A percentile compares a stretch with the other conserved stretches of the same genome.
These are phyloP conservation scores for Drosophila varians DNA, from an alignment of 1,140 invertebrate species.

Conservation along the genomic window DNA sequence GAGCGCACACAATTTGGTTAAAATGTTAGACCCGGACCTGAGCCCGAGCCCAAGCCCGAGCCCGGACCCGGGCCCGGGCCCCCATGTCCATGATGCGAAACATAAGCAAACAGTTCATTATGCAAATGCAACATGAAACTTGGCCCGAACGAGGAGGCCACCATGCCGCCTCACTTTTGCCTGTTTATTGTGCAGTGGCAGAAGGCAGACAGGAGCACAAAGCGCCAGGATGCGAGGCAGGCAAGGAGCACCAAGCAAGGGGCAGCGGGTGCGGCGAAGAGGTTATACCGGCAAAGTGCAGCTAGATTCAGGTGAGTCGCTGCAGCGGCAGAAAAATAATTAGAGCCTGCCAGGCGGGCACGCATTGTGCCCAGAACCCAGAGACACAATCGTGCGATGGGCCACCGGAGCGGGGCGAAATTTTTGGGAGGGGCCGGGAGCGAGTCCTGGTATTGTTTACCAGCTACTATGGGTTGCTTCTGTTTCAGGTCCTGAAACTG, in stretches of 20 bases:
- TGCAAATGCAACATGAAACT: conserved; percentile 78
- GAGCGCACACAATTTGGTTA: conserved; percentile 73
- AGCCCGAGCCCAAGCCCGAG: conserved; percentile 9
- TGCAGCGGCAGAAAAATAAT: conserved; percentile 78
- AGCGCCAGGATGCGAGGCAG: conserved; percentile 32
- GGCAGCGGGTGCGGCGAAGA: neutral
- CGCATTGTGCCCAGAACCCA: conserved; percentile 61
- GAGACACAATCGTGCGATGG: conserved; percentile 31
- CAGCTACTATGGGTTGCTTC: conserved; percentile 38
- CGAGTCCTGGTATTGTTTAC: conserved; percentile 53
- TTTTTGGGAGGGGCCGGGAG: conserved; percentile 10
- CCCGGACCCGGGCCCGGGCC: conserved; percentile 12
- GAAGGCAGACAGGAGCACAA: conserved; percentile 64
- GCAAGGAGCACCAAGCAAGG: neutral
- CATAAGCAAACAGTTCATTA: conserved; percentile 77
- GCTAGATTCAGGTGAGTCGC: conserved; percentile 59
- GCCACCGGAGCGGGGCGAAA: neutral
- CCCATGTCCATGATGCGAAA: conserved; percentile 53
- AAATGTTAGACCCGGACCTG: conserved; percentile 47
- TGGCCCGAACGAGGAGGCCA: conserved; percentile 24
- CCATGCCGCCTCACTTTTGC: conserved; percentile 69
- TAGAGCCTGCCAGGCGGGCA: conserved; percentile 71
- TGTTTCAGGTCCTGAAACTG: conserved; percentile 11
- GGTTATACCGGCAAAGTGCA: neutral
- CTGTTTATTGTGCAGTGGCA: conserved; percentile 75